A percentile compares a stretch with the other conserved stretches of the same genome.
Evolutionary conservation across 2,113 vertebrate genomes (phyloP).

Genomic region (Danionella cerebrum): DNA sequence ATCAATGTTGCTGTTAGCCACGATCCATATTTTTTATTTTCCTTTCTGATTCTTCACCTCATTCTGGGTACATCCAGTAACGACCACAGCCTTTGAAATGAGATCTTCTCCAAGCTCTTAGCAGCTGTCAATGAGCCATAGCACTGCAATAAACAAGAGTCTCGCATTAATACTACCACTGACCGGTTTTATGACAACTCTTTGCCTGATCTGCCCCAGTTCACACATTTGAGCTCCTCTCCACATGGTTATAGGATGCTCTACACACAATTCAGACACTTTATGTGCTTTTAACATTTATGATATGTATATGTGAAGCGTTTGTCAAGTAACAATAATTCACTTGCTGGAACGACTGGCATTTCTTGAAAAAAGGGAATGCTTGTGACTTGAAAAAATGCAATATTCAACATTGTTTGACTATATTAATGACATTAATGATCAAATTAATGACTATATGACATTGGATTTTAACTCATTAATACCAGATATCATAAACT

Average conservation of each 20-base stretch:
- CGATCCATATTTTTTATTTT: neutral
- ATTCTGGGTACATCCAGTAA: neutral
- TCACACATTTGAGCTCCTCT: neutral
- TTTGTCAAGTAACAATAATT: neutral
- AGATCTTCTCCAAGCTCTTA: conserved; percentile 15
- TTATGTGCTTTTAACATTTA: neutral
- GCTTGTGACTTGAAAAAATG: too few relatives aligned
- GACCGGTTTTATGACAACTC: conserved; percentile 12
- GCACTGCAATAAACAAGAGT: conserved; percentile 20
- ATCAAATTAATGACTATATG: too few relatives aligned
- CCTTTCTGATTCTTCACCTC: neutral
- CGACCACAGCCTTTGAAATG: conserved; percentile 13
- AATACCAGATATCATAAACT: too few relatives aligned
- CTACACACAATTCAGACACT: neutral
- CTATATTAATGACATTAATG: too few relatives aligned
- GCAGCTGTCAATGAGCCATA: conserved; percentile 25
- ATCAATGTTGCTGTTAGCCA: neutral
- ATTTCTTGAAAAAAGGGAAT: too few relatives aligned
- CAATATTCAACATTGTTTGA: too few relatives aligned
- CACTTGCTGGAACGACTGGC: too few relatives aligned
- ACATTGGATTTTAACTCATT: too few relatives aligned
- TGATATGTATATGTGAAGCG: neutral
- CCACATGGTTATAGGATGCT: neutral
- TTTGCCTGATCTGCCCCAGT: neutral
- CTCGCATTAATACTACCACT: conserved; percentile 4